phyloP scores from a whole-genome alignment of 1,140 invertebrate genomes.

The Drosophila quadrilineata region DNA sequence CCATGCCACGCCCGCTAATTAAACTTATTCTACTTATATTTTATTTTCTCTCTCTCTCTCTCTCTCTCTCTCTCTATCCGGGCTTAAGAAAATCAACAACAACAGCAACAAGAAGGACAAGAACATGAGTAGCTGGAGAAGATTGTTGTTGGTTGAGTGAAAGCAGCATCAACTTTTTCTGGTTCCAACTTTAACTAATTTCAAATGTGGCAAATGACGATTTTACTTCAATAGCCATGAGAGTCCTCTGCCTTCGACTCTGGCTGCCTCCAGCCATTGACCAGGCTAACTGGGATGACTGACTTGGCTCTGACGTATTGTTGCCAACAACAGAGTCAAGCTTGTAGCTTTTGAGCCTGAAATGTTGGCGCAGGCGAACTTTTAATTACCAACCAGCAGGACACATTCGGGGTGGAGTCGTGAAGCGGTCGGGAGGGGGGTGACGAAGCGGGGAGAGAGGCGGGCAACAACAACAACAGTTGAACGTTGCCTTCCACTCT shows the following conservation, averaged over 20 bases:
- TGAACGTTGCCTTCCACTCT: no score
- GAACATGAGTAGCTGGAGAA: slow-evolving; percentile 12
- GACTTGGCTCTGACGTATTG: slow-evolving; percentile 66
- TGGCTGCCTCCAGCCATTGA: neutral
- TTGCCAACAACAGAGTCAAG: slow-evolving; percentile 49
- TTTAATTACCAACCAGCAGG: slow-evolving; percentile 75
- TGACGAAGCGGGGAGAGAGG: slow-evolving; percentile 13
- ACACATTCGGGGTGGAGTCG: no score
- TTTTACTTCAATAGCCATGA: slow-evolving; percentile 4
- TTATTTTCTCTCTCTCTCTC: neutral
- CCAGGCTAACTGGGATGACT: slow-evolving; percentile 34
- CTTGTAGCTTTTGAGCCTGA: slow-evolving; percentile 21
- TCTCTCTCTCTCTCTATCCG: neutral
- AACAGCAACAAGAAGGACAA: no score
- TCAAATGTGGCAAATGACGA: slow-evolving; percentile 61
- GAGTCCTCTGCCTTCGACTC: neutral
- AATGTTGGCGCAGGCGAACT: slow-evolving; percentile 61
- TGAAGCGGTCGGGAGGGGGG: no score
- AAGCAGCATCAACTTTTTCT: slow-evolving; percentile 40
- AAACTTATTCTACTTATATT: slow-evolving; percentile 31
- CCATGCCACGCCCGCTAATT: slow-evolving; percentile 68
- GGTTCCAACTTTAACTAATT: slow-evolving; percentile 74
- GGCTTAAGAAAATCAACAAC: slow-evolving; percentile 19
- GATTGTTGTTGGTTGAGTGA: no score
- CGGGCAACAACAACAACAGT: slow-evolving; percentile 21